Evolutionary conservation across 2,888 invertebrate species (phyloP).

Genomic region (Mythimna loreyi): DNA sequence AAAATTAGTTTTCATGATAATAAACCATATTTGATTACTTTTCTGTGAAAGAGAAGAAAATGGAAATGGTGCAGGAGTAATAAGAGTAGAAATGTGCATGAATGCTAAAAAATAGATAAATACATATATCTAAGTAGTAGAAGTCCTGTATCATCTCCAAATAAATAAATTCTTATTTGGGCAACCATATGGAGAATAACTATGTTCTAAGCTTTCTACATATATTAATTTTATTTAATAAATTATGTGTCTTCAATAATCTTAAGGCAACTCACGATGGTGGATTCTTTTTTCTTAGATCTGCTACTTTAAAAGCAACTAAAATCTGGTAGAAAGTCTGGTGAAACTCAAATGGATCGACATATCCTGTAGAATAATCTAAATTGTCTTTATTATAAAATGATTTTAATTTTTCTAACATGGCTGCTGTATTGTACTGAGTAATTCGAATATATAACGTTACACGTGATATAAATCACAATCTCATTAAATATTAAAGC

Average conservation of each 20-base stretch:
- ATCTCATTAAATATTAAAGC: constrained; percentile 14
- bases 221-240: too few species aligned
- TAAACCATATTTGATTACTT: too few species aligned
- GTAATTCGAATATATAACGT: constrained; percentile 10
- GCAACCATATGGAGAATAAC: too few species aligned
- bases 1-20: neutral
- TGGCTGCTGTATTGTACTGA: constrained; percentile 22
- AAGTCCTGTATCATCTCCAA: too few species aligned
- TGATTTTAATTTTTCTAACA: constrained; percentile 68
- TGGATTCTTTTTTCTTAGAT: constrained; percentile 62
- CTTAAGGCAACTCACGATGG: constrained; percentile 45
- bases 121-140: too few species aligned
- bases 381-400: constrained; percentile 73
- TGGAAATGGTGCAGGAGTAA: too few species aligned
- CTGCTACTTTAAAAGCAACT: constrained; percentile 73
- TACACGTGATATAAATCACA: neutral
- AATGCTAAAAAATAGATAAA: too few species aligned
- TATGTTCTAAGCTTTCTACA: too few species aligned
- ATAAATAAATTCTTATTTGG: too few species aligned
- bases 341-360: constrained; percentile 79
- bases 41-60: too few species aligned
- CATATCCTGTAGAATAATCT: constrained; percentile 69
- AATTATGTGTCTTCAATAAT: neutral
- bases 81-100: too few species aligned
- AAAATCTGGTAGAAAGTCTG: constrained; percentile 70